A percentile compares a stretch with the other conserved stretches of the same genome.
phyloP scores from a whole-genome alignment of 1,140 invertebrate genomes.

The Zaprionus inermis region DNA sequence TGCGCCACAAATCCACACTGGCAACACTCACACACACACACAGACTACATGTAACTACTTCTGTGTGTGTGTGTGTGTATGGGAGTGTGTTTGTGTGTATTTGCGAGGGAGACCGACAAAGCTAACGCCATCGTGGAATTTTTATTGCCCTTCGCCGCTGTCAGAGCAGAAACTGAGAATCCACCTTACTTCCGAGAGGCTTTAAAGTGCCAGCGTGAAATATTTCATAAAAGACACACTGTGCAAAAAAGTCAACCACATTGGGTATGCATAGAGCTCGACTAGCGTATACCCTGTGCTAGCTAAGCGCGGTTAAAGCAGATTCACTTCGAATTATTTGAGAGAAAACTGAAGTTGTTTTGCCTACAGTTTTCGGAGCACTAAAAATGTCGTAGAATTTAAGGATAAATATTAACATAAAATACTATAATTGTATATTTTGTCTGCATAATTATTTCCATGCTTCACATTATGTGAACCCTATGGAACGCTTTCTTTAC shows the following conservation, averaged over 20 bases:
- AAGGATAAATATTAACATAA: not conserved
- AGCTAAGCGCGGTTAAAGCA: too few relatives aligned
- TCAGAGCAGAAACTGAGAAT: constrained; percentile 52
- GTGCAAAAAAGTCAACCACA: constrained; percentile 25
- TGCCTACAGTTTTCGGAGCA: not conserved
- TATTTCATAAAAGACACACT: constrained; percentile 66
- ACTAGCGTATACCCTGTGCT: constrained; percentile 13
- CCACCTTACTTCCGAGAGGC: constrained; percentile 52
- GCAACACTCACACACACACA: constrained; percentile 26
- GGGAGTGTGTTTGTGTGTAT: constrained; percentile 6
- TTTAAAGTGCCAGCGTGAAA: constrained; percentile 74
- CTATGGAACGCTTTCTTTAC: not conserved
- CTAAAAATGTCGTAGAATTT: not conserved
- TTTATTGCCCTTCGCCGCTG: constrained; percentile 73
- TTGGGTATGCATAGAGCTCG: not conserved
- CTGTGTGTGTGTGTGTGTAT: not conserved
- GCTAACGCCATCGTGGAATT: constrained; percentile 76
- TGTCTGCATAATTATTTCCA: not conserved
- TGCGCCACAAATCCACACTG: constrained; percentile 51
- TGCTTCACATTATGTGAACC: not conserved
- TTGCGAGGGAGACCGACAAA: constrained; percentile 35
- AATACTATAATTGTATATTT: not conserved
- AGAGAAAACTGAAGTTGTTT: not conserved
- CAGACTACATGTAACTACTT: not conserved
- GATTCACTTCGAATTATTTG: not conserved